Conservation (phyloP, 2,888 invertebrate genomes). For the Julus scandinavius region DNA sequence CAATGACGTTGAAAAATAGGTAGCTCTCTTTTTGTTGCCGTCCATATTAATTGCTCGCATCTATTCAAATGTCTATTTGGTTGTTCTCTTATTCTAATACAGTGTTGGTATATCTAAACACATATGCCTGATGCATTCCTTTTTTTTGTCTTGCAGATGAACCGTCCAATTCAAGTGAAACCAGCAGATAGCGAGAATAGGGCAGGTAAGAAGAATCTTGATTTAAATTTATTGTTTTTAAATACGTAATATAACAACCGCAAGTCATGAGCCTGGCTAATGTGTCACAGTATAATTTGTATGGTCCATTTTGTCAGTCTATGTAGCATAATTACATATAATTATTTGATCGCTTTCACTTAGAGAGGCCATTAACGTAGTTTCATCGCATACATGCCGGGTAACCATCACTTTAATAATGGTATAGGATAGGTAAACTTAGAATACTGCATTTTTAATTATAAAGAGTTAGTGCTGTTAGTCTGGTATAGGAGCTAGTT, state of each 20-base stretch:
- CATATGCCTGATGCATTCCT: not conserved
- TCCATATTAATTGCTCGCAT: conserved; percentile 34
- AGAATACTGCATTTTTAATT: too few relatives aligned
- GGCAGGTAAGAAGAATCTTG: conserved; percentile 75
- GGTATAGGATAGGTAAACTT: too few relatives aligned
- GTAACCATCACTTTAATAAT: not conserved
- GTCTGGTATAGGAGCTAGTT: too few relatives aligned
- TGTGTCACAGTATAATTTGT: not conserved
- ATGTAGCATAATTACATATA: not conserved
- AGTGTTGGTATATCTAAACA: not conserved
- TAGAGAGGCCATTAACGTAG: not conserved
- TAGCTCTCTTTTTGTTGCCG: not conserved
- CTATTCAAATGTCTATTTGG: not conserved
- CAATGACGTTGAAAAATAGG: conserved; percentile 22
- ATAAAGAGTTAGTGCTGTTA: too few relatives aligned
- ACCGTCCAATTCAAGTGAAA: conserved; percentile 99
- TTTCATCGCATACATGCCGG: not conserved
- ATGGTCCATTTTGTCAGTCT: not conserved
- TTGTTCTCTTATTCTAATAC: not conserved
- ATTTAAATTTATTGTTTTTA: not conserved
- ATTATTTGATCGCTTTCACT: not conserved
- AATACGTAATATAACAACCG: conserved; percentile 12
- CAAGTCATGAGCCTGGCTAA: not conserved
- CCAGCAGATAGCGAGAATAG: conserved; percentile 99
- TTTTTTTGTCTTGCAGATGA: conserved; percentile 85